Evolutionary conservation across 37 sponge, comb jelly and placozoan species (phyloP).

Genomic region (Oopsacas minuta): DNA sequence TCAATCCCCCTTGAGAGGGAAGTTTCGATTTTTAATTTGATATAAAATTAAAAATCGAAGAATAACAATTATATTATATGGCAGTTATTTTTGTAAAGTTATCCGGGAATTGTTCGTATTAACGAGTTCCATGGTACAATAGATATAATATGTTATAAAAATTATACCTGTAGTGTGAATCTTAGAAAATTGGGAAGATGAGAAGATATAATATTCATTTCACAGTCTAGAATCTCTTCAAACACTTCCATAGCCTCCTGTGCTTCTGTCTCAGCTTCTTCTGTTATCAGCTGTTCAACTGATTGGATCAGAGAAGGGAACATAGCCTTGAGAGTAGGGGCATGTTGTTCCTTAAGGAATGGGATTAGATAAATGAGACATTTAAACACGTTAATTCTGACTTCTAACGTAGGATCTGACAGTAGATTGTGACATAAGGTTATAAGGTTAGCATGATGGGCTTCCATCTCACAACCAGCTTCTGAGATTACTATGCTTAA

Average conservation of each 20-base stretch:
- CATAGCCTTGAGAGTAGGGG: background rate
- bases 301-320: constrained; percentile 20
- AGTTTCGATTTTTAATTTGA: no score
- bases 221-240: constrained; percentile 85
- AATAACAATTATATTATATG: background rate
- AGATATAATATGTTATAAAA: background rate
- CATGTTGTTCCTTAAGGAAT: background rate
- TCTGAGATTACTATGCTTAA: background rate
- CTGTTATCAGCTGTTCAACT: constrained; percentile 25
- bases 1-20: no score
- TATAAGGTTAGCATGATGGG: background rate
- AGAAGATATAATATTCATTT: constrained; percentile 57
- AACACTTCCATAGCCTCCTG: constrained; percentile 95
- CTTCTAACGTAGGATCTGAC: background rate
- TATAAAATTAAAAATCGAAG: background rate
- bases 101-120: background rate
- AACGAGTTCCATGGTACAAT: background rate
- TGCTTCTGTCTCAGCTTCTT: constrained; percentile 77
- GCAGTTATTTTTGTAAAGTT: background rate
- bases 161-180: constrained; percentile 61
- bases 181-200: constrained; percentile 45
- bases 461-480: background rate
- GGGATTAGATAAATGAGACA: constrained; percentile 3
- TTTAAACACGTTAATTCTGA: background rate
- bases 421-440: background rate